Conservation (phyloP, 1,140 invertebrate genomes). For the Phortica variegata region DNA sequence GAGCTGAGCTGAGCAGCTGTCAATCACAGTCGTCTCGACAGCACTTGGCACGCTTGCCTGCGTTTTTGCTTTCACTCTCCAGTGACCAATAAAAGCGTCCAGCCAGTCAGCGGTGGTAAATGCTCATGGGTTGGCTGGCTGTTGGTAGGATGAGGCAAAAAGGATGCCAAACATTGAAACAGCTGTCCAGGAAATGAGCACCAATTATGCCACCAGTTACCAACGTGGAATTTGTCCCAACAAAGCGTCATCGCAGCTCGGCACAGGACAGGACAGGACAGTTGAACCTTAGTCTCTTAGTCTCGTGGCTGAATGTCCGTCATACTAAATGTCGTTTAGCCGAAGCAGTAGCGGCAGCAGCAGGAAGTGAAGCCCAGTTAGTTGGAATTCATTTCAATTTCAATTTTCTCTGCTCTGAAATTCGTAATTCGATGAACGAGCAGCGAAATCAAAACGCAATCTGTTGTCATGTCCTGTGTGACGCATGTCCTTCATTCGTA, state of each 20-base stretch:
- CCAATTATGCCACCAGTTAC: conserved; percentile 51
- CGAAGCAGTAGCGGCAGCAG: not conserved
- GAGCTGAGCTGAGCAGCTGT: conserved; percentile 45
- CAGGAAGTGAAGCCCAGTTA: not conserved
- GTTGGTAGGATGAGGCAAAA: too few species aligned
- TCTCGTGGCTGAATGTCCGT: conserved; percentile 39
- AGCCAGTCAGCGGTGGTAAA: conserved; percentile 24
- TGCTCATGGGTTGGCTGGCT: too few species aligned
- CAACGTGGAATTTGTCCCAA: too few species aligned
- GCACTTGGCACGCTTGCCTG: not conserved
- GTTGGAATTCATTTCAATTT: conserved; percentile 52
- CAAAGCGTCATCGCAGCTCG: conserved; percentile 35
- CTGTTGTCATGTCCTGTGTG: conserved; percentile 15
- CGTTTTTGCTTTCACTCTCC: conserved; percentile 25
- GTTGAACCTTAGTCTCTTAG: not conserved
- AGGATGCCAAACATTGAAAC: conserved; percentile 10
- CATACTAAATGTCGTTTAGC: conserved; percentile 32
- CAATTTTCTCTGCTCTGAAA: conserved; percentile 46
- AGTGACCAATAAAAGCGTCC: conserved; percentile 48
- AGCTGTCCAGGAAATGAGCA: conserved; percentile 55
- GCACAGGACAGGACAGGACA: conserved; percentile 25
- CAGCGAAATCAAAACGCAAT: not conserved
- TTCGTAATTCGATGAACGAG: too few species aligned
- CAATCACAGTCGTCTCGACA: conserved; percentile 34
- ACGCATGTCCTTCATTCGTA: too few species aligned